These are phyloP conservation scores for Hydropsyche betteni DNA, from an alignment of 2,888 invertebrate species.

Conservation along the genomic window DNA sequence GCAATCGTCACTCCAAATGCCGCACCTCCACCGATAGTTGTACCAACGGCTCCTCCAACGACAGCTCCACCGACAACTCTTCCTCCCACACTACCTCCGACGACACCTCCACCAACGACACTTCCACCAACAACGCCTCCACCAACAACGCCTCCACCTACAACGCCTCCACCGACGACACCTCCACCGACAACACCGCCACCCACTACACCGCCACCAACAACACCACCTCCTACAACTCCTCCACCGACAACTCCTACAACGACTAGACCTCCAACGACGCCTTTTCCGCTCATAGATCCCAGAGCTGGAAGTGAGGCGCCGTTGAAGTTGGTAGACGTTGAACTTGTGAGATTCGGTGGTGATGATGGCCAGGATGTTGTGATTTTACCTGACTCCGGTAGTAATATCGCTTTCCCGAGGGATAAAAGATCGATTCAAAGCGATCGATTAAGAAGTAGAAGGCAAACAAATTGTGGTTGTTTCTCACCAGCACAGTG, in stretches of 20 bases:
- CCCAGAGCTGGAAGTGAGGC: slow-evolving; percentile 64
- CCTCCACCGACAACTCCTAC: slow-evolving; percentile 33
- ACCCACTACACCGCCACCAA: slow-evolving; percentile 47
- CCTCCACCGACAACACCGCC: slow-evolving; percentile 52
- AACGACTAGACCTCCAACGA: slow-evolving; percentile 31
- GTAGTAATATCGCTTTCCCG: slow-evolving; percentile 61
- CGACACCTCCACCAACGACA: slow-evolving; percentile 48
- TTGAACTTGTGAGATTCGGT: slow-evolving; percentile 42
- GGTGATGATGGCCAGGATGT: slow-evolving; percentile 42
- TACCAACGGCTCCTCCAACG: slow-evolving; percentile 56
- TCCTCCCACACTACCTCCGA: slow-evolving; percentile 52
- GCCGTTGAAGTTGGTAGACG: slow-evolving; percentile 56
- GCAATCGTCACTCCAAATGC: slow-evolving; percentile 56
- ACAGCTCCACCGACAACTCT: slow-evolving; percentile 6
- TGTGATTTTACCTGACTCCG: slow-evolving; percentile 56
- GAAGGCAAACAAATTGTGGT: slow-evolving; percentile 55
- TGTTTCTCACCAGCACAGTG: slow-evolving; percentile 62
- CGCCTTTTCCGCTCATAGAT: slow-evolving; percentile 59
- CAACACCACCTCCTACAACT: slow-evolving; percentile 11
- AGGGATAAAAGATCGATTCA: slow-evolving; percentile 54
- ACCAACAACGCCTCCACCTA: slow-evolving; percentile 49
- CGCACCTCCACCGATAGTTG: slow-evolving; percentile 60
- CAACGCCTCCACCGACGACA: slow-evolving; percentile 52
- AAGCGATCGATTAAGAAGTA: slow-evolving; percentile 52
- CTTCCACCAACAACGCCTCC: slow-evolving; percentile 26